Base-by-base conservation (phyloP, 2,888 invertebrate species). In the Polyommatus iphigenia region DNA sequence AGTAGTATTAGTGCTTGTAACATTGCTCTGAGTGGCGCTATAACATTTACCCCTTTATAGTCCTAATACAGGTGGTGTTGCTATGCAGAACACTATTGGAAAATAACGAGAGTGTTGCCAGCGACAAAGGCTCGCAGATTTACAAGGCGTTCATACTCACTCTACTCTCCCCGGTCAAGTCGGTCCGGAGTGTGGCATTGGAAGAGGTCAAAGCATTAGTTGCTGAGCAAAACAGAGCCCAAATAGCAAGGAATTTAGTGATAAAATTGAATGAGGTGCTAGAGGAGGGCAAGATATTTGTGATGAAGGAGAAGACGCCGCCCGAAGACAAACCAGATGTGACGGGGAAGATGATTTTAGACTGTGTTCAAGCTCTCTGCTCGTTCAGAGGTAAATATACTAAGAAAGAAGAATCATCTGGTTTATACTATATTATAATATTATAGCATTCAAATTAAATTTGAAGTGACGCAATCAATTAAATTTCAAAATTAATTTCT, bases 91-190 rank as follows among this genome's bases (percentile, higher is more conserved):
- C 95, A 80, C 92, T 98, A 67, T 90, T 98, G 76, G 94, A 96
- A 79, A 95, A 96, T 82, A 97, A 97, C 91, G 94, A 94, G 15
- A 95, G 95, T 82, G 96, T 96, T 87, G 90, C 97, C 81, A 95
- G 95, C 82, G 96, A 96, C 24, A 94, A 95, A 82, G 89, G 95
- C 24, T 95, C 95, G 3, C 96, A 97, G 0, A 89, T 98, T 76
- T 96, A 96, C 85, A 95, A 95, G 83, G 97, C 97, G 0, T 92
- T 98, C 46, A 91, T 98, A 76, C 95, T 95, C 81, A 96, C 96
- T 78, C 90, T 97, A 36, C 95, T 96, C 15, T 95, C 96, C 2
- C 95, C 96, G 2, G 95, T 95, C 71, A 95, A 95, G 78, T 85
- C 93, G 59, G 95, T 96, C 0, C 94, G 98, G 71, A 91, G 92